A percentile compares a stretch with the other conserved stretches of the same genome.
Conservation (phyloP, 2,113 vertebrate species). For the Sceloporus undulatus region DNA sequence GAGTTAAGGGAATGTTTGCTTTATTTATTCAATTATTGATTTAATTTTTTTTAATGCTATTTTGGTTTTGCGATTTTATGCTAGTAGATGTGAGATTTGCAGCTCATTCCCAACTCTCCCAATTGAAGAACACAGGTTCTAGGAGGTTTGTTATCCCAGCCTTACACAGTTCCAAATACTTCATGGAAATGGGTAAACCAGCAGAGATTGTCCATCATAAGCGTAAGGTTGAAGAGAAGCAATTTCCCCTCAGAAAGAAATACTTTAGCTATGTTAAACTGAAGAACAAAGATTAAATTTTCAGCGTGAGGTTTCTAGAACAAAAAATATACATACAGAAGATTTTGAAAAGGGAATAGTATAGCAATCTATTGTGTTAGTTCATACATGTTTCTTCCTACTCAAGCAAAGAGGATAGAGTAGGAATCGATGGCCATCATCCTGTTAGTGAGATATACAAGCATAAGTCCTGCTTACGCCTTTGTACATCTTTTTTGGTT, state of each 20-base stretch:
- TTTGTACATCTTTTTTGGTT: too few relatives aligned
- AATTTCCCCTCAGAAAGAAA: not conserved
- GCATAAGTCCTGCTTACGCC: too few relatives aligned
- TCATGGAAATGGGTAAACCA: not conserved
- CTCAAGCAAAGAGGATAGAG: too few relatives aligned
- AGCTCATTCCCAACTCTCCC: not conserved
- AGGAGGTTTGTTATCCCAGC: not conserved
- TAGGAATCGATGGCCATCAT: too few relatives aligned
- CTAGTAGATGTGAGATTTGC: not conserved
- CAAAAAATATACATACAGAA: too few relatives aligned
- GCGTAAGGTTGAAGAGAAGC: not conserved
- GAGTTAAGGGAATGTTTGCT: not conserved
- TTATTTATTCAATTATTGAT: not conserved
- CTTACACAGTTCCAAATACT: not conserved
- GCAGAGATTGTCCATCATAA: not conserved
- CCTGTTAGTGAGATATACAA: too few relatives aligned
- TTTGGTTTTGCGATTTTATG: not conserved
- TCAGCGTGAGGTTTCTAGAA: too few relatives aligned
- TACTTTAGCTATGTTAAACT: too few relatives aligned
- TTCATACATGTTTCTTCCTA: too few relatives aligned
- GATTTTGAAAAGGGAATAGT: too few relatives aligned
- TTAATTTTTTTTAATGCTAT: not conserved
- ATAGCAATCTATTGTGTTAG: too few relatives aligned
- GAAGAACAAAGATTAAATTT: too few relatives aligned
- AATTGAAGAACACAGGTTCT: not conserved